Percentiles rank a stretch among this genome's conserved stretches.
These are phyloP conservation scores for Kobus ellipsiprymnus DNA, from an alignment of 2,113 vertebrate genomes.

Conservation along the genomic window DNA sequence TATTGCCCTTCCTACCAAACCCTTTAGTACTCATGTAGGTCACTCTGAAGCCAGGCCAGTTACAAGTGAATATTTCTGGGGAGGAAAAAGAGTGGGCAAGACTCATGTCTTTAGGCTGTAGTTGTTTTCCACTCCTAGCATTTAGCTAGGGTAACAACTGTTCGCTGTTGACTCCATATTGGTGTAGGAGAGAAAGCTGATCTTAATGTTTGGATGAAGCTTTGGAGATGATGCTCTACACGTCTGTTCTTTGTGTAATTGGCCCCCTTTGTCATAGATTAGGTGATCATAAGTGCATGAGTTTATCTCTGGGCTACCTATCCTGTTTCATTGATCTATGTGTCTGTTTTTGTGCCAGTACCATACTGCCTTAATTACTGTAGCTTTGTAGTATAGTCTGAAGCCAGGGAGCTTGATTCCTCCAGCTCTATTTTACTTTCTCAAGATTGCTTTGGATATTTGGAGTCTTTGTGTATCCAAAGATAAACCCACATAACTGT, in stretches of 20 bases:
- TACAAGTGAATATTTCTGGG: conserved; percentile 10
- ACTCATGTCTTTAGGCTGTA: neutral
- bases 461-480: no score
- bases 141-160: neutral
- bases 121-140: conserved; percentile 26
- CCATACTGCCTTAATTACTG: no score
- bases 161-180: neutral
- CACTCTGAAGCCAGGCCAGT: neutral
- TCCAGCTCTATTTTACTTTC: no score
- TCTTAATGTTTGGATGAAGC: neutral
- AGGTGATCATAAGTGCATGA: no score
- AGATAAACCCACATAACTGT: no score
- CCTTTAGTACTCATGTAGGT: neutral
- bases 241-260: neutral
- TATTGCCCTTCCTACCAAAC: neutral
- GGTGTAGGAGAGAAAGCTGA: conserved; percentile 12
- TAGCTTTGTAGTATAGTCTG: no score
- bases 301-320: no score
- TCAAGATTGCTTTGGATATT: no score
- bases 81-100: neutral
- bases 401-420: no score
- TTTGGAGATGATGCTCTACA: neutral
- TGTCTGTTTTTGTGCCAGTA: no score
- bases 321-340: no score
- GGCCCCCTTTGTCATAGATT: no score